Percentiles rank a stretch among this genome's conserved stretches.
phyloP scores from a whole-genome alignment of 2,113 vertebrate species.

The rabbit (Oryctolagus cuniculus) region DNA sequence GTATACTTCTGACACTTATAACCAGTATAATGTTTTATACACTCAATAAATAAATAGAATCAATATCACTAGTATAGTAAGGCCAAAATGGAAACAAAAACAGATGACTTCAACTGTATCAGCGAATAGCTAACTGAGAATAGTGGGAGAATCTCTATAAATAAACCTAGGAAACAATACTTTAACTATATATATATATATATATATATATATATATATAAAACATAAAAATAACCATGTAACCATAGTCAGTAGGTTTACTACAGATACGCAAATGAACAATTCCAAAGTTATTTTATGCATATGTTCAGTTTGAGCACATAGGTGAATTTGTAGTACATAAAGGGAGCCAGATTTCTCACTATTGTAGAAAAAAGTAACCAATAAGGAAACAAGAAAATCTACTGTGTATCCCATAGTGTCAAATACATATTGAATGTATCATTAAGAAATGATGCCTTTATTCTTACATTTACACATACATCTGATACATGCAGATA shows the following conservation, averaged over 20 bases:
- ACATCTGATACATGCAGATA: background rate
- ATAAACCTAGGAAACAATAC: background rate
- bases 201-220: too few relatives aligned
- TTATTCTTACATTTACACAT: background rate
- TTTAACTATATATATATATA: too few relatives aligned
- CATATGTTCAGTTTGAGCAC: background rate
- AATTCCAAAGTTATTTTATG: constrained; percentile 9
- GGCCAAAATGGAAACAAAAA: background rate
- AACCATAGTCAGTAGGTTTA: background rate
- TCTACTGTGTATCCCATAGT: background rate
- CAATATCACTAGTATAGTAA: background rate
- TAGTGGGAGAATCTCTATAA: background rate
- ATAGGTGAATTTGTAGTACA: background rate
- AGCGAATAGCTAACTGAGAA: background rate
- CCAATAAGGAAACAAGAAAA: background rate
- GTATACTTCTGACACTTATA: background rate
- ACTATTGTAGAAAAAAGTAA: background rate
- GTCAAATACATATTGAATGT: background rate
- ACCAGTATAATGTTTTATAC: background rate
- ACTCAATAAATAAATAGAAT: background rate
- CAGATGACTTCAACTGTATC: background rate
- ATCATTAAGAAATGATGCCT: background rate
- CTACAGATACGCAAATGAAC: background rate
- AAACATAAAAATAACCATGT: background rate
- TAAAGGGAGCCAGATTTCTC: background rate